Evolutionary conservation across 1,140 invertebrate species (phyloP).

Genomic region (Sitobion miscanthi): DNA sequence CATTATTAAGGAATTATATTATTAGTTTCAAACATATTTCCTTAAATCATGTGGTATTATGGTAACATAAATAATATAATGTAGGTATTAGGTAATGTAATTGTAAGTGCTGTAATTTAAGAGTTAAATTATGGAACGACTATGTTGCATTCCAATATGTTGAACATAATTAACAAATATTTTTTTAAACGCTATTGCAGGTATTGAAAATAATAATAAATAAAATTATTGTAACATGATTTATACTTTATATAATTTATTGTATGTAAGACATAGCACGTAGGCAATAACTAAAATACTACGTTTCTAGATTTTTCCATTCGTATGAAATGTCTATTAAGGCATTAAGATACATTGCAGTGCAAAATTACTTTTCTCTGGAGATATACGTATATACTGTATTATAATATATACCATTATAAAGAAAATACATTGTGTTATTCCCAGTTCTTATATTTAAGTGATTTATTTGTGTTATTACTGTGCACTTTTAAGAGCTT

Average conservation of each 20-base stretch:
- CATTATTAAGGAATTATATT: neutral
- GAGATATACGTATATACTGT: neutral
- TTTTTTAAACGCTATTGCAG: neutral
- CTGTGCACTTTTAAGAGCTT: neutral
- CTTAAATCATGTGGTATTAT: neutral
- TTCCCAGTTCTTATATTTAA: neutral
- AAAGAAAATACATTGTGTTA: constrained; percentile 5
- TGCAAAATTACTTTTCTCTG: constrained; percentile 13
- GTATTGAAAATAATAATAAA: neutral
- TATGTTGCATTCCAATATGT: neutral
- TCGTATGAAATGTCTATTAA: constrained; percentile 23
- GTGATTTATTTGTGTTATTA: constrained; percentile 2
- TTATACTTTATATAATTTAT: neutral
- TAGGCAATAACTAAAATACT: constrained; percentile 9
- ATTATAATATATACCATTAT: too few species aligned
- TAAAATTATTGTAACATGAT: neutral
- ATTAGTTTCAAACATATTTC: neutral
- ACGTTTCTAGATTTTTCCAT: neutral
- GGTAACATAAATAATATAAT: neutral
- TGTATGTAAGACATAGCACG: neutral
- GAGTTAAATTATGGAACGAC: neutral
- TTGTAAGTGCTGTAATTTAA: too few species aligned
- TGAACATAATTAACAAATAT: neutral
- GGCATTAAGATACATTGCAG: neutral
- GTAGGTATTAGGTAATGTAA: neutral